Evolutionary conservation across 2,888 invertebrate genomes (phyloP).

Genomic region (Autographa pulchrina): DNA sequence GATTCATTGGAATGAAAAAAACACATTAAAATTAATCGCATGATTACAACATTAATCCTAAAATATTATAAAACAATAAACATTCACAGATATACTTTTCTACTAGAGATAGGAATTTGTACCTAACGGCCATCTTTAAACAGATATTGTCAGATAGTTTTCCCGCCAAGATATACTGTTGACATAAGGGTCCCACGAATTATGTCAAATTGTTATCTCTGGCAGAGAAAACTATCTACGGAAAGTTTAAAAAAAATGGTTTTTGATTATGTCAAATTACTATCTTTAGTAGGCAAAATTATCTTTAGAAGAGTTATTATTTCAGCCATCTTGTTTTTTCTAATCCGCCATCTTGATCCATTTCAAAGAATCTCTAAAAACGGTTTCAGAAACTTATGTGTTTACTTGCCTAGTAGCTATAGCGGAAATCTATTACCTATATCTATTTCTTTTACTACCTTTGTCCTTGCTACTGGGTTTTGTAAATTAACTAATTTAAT

Average conservation of each 20-base stretch:
- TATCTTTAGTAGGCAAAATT: not conserved
- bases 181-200: no score
- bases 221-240: no score
- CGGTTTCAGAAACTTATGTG: constrained; percentile 73
- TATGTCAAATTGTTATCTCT: no score
- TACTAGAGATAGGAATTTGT: not conserved
- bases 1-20: constrained; percentile 83
- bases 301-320: not conserved
- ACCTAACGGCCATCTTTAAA: not conserved
- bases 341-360: constrained; percentile 54
- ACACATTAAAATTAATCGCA: constrained; percentile 40
- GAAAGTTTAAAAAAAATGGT: no score
- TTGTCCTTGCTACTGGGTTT: constrained; percentile 81
- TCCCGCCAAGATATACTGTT: no score
- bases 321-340: constrained; percentile 29
- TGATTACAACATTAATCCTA: constrained; percentile 9
- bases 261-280: not conserved
- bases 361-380: constrained; percentile 84
- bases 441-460: constrained; percentile 79
- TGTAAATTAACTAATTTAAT: constrained; percentile 65
- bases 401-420: constrained; percentile 89
- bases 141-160: not conserved
- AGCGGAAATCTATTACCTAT: constrained; percentile 81
- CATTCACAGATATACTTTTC: not conserved
- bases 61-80: no score